Evolutionary conservation across 1,140 invertebrate genomes (phyloP).

Genomic region (Tribolium castaneum): DNA sequence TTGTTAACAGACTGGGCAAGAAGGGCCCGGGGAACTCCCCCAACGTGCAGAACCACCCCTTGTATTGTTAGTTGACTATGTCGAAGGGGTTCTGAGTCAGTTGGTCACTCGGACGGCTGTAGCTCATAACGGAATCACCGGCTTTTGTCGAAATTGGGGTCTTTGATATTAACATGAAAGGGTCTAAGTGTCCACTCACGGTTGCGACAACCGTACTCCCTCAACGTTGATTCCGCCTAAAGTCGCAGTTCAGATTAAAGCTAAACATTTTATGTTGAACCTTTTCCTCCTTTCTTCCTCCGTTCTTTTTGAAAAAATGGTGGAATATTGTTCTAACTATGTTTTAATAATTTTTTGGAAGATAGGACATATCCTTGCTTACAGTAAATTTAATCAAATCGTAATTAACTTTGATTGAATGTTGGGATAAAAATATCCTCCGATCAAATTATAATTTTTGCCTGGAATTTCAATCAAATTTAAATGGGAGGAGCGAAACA

Average conservation of each 20-base stretch:
- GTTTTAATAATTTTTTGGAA: no score
- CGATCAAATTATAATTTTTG: no score
- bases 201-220: neutral
- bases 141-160: neutral
- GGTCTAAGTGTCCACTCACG: neutral
- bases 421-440: no score
- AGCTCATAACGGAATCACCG: neutral
- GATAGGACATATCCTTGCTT: no score
- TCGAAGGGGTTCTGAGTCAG: neutral
- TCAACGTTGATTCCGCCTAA: neutral
- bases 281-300: no score
- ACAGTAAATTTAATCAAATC: no score
- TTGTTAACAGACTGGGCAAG: neutral
- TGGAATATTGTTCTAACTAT: no score
- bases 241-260: neutral
- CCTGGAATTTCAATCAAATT: no score
- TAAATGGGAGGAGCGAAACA: no score
- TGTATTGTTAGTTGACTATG: neutral
- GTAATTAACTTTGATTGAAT: no score
- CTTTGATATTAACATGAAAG: neutral
- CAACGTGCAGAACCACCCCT: neutral
- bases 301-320: no score
- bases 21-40: neutral
- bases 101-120: neutral
- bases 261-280: neutral